These are phyloP conservation scores for Danaus plexippus DNA, from an alignment of 1,140 invertebrate genomes.

Conservation along the genomic window DNA sequence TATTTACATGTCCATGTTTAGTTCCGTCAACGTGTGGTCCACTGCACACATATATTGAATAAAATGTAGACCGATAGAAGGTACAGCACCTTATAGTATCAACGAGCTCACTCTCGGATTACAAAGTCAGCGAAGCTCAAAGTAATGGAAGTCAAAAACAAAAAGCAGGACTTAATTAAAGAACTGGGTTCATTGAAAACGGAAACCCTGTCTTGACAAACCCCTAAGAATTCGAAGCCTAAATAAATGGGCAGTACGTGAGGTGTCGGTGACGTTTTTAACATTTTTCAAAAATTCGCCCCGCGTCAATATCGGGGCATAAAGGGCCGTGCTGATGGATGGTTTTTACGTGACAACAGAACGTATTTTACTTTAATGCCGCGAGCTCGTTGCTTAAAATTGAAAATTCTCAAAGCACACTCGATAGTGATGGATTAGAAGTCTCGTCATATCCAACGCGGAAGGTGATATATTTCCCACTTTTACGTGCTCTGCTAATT, in stretches of 20 bases:
- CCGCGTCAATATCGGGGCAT: constrained; percentile 48
- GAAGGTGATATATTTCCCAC: too few species aligned
- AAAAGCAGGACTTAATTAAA: constrained; percentile 13
- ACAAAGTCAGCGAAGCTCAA: background rate
- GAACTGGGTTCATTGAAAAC: constrained; percentile 15
- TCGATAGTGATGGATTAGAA: constrained; percentile 16
- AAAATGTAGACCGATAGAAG: too few species aligned
- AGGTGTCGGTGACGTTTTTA: constrained; percentile 57
- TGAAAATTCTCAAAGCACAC: constrained; percentile 62
- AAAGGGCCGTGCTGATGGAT: constrained; percentile 60
- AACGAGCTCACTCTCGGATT: too few species aligned
- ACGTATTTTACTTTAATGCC: constrained; percentile 64
- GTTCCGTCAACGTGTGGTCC: too few species aligned
- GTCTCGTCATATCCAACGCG: too few species aligned
- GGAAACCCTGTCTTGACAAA: constrained; percentile 12
- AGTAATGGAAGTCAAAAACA: constrained; percentile 3
- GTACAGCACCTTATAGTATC: too few species aligned
- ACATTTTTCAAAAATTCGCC: constrained; percentile 69
- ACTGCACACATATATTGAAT: too few species aligned
- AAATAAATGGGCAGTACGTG: constrained; percentile 63
- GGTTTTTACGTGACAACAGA: constrained; percentile 58
- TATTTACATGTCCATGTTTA: too few species aligned
- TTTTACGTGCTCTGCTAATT: too few species aligned
- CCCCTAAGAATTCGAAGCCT: constrained; percentile 30
- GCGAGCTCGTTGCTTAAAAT: constrained; percentile 48